Evolutionary conservation across 2,888 invertebrate genomes (phyloP).

Genomic region (Globia sparganii): DNA sequence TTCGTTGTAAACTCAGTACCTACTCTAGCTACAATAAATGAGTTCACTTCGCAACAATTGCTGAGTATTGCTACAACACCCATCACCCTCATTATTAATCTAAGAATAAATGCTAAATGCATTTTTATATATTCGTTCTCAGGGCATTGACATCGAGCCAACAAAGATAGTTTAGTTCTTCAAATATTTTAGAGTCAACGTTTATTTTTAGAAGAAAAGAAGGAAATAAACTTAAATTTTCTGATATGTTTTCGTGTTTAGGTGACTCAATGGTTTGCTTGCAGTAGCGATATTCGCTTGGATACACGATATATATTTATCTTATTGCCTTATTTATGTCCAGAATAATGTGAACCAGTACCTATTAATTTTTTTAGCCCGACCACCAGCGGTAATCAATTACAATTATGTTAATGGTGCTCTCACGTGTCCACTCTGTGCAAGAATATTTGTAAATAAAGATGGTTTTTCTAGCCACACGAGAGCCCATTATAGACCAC

Average conservation of each 20-base stretch:
- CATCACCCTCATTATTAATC: slow-evolving; percentile 27
- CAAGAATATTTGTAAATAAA: no score
- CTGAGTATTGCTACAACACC: background rate
- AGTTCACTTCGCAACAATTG: slow-evolving; percentile 14
- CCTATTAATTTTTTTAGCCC: no score
- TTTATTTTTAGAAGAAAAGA: background rate
- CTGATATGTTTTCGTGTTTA: background rate
- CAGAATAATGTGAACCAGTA: background rate
- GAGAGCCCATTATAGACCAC: no score
- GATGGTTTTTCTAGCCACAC: no score
- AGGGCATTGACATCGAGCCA: slow-evolving; percentile 27
- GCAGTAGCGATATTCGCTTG: background rate
- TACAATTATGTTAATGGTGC: no score
- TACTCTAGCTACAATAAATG: background rate
- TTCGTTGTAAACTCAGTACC: background rate
- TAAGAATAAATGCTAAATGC: slow-evolving; percentile 40
- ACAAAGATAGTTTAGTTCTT: slow-evolving; percentile 6
- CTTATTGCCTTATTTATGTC: background rate
- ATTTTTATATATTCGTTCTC: slow-evolving; percentile 35
- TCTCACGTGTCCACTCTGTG: no score
- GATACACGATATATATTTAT: background rate
- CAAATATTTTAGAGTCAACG: background rate
- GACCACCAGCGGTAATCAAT: no score
- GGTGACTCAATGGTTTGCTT: background rate
- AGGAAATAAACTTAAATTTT: slow-evolving; percentile 3